These are phyloP conservation scores for Sarcoramphus papa DNA, from an alignment of 2,797 vertebrate species.

Conservation along the genomic window DNA sequence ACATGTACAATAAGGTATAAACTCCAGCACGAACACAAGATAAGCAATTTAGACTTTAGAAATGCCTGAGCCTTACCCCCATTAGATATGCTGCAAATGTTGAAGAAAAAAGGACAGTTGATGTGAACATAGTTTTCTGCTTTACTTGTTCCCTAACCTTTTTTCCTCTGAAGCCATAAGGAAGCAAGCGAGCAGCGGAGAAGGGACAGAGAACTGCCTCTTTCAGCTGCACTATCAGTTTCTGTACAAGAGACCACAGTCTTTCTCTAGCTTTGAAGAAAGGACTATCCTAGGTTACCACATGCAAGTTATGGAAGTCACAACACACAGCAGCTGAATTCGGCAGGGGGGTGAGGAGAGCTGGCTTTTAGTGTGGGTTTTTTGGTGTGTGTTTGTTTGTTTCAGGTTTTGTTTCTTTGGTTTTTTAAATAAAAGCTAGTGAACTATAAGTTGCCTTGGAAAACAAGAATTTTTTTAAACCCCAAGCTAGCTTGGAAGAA, in stretches of 20 bases:
- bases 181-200: neutral
- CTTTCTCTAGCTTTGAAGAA: neutral
- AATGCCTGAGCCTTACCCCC: neutral
- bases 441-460: neutral
- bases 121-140: neutral
- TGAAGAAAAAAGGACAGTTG: neutral
- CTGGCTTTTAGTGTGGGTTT: neutral
- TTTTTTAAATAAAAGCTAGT: neutral
- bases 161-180: neutral
- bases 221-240: neutral
- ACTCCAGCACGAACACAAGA: neutral
- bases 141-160: neutral
- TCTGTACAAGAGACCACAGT: neutral
- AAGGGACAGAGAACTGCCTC: neutral
- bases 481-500: neutral
- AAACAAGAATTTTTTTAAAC: neutral
- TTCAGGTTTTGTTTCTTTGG: neutral
- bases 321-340: neutral
- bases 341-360: neutral
- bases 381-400: neutral
- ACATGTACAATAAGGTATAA: fast-evolving
- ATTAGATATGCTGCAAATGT: neutral
- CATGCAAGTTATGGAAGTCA: neutral
- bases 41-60: neutral
- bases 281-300: neutral